A percentile compares a stretch with the other conserved stretches of the same genome.
Evolutionary conservation across 2,113 vertebrate species (phyloP).

Genomic region (Nothoprocta pentlandii): DNA sequence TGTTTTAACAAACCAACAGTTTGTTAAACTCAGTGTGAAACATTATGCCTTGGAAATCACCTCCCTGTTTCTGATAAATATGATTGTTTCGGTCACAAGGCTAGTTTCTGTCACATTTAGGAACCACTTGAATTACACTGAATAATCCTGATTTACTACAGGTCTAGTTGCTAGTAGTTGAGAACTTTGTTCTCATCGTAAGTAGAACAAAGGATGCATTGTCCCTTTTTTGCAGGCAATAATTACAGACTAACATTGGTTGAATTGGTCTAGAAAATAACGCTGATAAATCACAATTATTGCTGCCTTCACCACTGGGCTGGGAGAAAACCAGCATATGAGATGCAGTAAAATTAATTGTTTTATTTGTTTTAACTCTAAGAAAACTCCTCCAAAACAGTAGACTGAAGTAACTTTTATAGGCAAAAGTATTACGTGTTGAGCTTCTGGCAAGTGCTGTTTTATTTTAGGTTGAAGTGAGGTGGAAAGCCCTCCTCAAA

Average conservation of each 20-base stretch:
- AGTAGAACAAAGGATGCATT: slow-evolving; percentile 1
- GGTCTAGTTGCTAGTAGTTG: not conserved
- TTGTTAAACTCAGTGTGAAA: not conserved
- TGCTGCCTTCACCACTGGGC: not conserved
- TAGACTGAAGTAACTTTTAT: not conserved
- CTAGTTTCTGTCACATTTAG: not conserved
- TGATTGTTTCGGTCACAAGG: not conserved
- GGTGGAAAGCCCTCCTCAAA: slow-evolving; percentile 4
- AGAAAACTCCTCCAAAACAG: not conserved
- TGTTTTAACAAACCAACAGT: not conserved
- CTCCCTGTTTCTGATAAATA: not conserved
- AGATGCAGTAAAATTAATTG: not conserved
- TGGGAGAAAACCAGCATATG: not conserved
- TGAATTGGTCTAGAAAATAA: not conserved
- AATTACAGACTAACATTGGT: not conserved
- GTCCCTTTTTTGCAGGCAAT: not conserved
- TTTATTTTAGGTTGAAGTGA: slow-evolving; percentile 22
- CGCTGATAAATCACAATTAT: not conserved
- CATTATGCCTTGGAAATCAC: not conserved
- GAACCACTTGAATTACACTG: not conserved
- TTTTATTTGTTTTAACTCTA: not conserved
- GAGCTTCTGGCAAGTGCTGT: not conserved
- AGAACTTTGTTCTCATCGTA: not conserved
- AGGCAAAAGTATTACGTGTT: not conserved
- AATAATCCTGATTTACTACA: not conserved